Conservation (phyloP, 2,113 vertebrate genomes). For the Plotosus lineatus region DNA sequence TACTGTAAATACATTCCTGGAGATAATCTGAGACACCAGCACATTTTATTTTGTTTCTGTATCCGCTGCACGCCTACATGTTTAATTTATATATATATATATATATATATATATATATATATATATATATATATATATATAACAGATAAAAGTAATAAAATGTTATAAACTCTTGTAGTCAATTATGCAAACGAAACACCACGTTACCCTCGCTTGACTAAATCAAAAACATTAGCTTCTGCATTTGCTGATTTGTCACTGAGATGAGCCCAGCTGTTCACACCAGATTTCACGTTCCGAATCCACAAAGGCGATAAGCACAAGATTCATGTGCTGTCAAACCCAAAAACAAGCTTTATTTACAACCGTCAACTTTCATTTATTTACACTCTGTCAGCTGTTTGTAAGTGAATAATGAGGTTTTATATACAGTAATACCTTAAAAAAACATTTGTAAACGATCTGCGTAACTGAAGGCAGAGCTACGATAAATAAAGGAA, state of each 20-base stretch:
- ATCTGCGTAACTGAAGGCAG: background rate
- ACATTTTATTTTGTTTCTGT: background rate
- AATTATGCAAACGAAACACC: background rate
- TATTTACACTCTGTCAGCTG: background rate
- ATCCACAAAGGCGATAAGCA: conserved; percentile 16
- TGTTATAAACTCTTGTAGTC: conserved; percentile 15
- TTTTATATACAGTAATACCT: background rate
- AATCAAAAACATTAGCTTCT: conserved; percentile 7
- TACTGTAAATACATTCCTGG: background rate
- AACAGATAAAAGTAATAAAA: conserved; percentile 13
- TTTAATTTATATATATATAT: background rate
- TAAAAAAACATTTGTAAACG: background rate
- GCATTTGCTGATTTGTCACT: conserved; percentile 22
- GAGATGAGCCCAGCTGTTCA: conserved; percentile 19
- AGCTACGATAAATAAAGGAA: background rate
- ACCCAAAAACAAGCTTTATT: background rate
- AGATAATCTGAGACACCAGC: background rate
- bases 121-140: background rate
- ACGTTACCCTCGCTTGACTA: background rate
- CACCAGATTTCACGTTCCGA: conserved; percentile 23
- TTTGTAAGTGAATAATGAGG: background rate
- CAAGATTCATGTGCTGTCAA: conserved; percentile 19
- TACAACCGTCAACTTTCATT: background rate
- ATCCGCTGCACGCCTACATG: background rate
- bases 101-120: background rate